Evolutionary conservation across 1,140 invertebrate species (phyloP), one percentile per base, ranked within the genome.

Genomic region (Eupristina koningsbergeri): DNA sequence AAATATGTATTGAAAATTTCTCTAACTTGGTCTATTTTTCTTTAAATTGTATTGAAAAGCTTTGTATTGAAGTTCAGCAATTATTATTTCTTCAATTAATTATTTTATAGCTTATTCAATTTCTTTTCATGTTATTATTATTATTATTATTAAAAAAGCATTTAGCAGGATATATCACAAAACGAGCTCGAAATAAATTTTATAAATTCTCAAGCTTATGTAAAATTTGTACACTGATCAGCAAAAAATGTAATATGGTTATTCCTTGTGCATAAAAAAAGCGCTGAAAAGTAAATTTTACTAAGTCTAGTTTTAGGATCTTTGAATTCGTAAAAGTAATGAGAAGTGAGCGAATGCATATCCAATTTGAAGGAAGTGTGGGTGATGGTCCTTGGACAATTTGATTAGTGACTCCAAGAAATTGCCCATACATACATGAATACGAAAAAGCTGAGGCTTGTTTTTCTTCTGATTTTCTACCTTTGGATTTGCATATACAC

Each of bases 401-500:
- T 53, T 53, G n/a, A 75, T 53, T 15, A 75, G 50, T 31, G 50
- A 53, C 41, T 75, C 29, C 6, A 45, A 76, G 34, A 61, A 34
- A 61, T 76, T 61, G 31, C 7, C 45, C 73, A 34, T 34, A 34
- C n/a, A 47, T 31, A 50, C 11, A 29, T 47, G 69, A 47, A 75
- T 47, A 22, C 17, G 7, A 1, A 36, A 69, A 13, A 69, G 31
- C 58, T 64, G 36, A 36, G 45, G 31, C 22, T n/a, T 50, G 41
- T 50, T 80, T 67, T 80, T 36, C 58, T 53, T 17, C 41, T 45
- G 63, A 80, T 69, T 50, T 45, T 34, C 19, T 50, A 67, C 29
- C 22, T 3, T 34, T 22, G 13, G 8, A 64, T 64, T 11, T 78
- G 15, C 34, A 47, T 50, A 47, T 29, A 63, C 13, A 8, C 15